Base-by-base conservation (phyloP, 2,113 vertebrate species). In the Etheostoma spectabile region DNA sequence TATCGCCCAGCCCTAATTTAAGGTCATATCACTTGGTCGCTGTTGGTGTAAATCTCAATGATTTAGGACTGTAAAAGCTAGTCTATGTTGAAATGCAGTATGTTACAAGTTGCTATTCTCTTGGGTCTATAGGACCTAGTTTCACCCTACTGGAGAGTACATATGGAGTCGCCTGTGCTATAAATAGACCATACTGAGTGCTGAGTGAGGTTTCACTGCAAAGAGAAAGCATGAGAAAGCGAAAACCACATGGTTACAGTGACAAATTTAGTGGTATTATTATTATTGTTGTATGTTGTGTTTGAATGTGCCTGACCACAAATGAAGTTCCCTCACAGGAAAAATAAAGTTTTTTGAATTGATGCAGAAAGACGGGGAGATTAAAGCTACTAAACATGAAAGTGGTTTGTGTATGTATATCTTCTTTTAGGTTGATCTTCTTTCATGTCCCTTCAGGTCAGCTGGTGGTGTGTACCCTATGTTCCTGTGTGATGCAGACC, bases 401-500 rank as follows among this genome's bases (percentile, higher is more conserved):
- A 59, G 46, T 22, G 5, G 15, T 69, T 69, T 71, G 15, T 64
- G 30, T 67, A 16, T 8, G 14, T 79, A 46, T 33, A 2, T 79
- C 7, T 56, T 59, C 59, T 73, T 77, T 62, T 64, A 82, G 77
- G 0, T 35, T 57, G 45, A 8, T 74, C 13, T 70, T 22, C 33
- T 81, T 8, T 67, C 53, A 5, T 82, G 21, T 66, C 27, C 45
- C 77, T 78, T 65, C 83, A 93, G 92, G 97, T 95, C 98, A 99
- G 95, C 93, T 99, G 90, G 98, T 99, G 94, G 97, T 99, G 15
- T 99, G 98, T 74, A 99, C 98, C 0, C 94, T 99, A 27, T 99
- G 98, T 93, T 99, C 98, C 81, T 98, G 97, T 79, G 98, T 99
- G 87, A 99, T 99, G 98, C 98, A 98, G 92, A 99, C 98, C 24